Conservation (phyloP, 35 echinoderm and acorn worm genomes). For the Acanthaster planci region DNA sequence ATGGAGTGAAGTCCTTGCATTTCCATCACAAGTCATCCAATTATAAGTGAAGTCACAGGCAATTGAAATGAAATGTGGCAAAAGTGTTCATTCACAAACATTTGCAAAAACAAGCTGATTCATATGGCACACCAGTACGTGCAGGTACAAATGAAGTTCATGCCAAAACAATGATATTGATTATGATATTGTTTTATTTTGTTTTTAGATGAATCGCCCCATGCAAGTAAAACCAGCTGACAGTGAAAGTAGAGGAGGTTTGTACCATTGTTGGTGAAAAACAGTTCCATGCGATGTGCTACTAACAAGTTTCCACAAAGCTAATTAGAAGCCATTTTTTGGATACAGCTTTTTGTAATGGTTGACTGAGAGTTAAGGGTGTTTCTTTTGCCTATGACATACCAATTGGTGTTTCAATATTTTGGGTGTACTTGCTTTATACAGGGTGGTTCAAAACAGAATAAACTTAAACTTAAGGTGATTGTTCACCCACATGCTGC, state of each 20-base stretch:
- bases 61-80: too few relatives aligned
- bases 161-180: background rate
- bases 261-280: background rate
- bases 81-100: too few relatives aligned
- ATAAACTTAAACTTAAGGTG: background rate
- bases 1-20: too few relatives aligned
- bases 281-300: background rate
- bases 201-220: slow-evolving; percentile 88
- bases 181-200: slow-evolving; percentile 40
- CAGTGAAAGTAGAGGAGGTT: slow-evolving; percentile 94
- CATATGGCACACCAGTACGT: too few relatives aligned
- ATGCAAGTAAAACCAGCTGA: slow-evolving; percentile 97
- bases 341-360: background rate
- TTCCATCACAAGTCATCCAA: too few relatives aligned
- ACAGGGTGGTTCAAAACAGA: background rate
- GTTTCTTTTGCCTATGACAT: background rate
- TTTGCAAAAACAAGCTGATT: too few relatives aligned
- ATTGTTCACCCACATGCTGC: background rate
- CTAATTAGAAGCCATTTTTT: background rate
- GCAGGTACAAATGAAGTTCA: too few relatives aligned
- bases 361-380: background rate
- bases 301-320: background rate
- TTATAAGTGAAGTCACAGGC: too few relatives aligned
- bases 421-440: background rate
- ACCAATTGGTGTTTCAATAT: background rate